phyloP scores from a whole-genome alignment of 2,888 invertebrate species.

The Chrysolina americana region DNA sequence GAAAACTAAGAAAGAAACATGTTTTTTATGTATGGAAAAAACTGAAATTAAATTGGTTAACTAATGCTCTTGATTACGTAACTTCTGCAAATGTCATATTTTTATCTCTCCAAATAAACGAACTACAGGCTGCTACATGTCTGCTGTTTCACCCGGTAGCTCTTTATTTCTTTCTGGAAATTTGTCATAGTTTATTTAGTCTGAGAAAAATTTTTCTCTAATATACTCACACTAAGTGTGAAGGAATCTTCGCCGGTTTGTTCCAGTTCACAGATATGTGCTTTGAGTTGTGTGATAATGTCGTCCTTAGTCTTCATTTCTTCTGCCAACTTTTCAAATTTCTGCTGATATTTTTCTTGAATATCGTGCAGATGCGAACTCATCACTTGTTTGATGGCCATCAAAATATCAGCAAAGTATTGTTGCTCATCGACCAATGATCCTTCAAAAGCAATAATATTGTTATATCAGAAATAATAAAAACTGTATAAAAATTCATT shows the following conservation, averaged over 20 bases:
- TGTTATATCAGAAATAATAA: not conserved
- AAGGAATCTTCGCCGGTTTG: constrained; percentile 65
- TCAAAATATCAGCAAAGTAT: constrained; percentile 84
- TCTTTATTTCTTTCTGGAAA: too few species aligned
- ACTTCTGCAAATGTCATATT: too few species aligned
- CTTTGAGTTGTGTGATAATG: constrained; percentile 84
- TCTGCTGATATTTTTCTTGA: constrained; percentile 80
- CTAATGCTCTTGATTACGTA: too few species aligned
- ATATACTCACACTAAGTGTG: constrained; percentile 58
- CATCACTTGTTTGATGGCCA: constrained; percentile 86
- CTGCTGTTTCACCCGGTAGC: too few species aligned
- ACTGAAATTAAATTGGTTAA: too few species aligned
- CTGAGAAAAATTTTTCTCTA: too few species aligned
- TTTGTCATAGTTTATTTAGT: too few species aligned
- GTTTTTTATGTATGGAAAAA: too few species aligned
- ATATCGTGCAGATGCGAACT: constrained; percentile 81
- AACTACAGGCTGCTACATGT: too few species aligned
- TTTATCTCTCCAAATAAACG: too few species aligned
- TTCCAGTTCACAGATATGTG: constrained; percentile 80
- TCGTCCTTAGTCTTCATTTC: constrained; percentile 87
- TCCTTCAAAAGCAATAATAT: constrained; percentile 65
- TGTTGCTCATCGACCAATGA: constrained; percentile 81
- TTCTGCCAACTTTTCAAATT: constrained; percentile 83
- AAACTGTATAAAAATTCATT: too few species aligned
- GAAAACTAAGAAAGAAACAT: too few species aligned